Base-by-base conservation (phyloP, 2,888 invertebrate species). In the Fragum whitleyi region DNA sequence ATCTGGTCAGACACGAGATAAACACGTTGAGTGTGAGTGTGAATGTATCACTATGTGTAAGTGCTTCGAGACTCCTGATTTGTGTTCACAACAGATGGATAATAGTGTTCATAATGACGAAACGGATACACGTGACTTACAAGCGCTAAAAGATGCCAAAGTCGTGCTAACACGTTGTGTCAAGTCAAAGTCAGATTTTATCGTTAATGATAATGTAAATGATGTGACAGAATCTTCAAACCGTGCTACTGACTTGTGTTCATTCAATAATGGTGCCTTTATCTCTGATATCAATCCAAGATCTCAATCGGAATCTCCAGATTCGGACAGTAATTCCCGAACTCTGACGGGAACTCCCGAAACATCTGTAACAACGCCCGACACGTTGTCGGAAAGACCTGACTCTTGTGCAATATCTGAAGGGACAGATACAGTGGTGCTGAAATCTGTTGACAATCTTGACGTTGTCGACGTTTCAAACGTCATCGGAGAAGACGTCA, bases 111-210 rank as follows among this genome's bases (percentile, higher is more conserved):
- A 57, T 23, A 51, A 61, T 39, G 26, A 28, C 29, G 76, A 62
- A 39, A 53, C 19, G 0, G 62, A 62, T 47, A 47, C 19, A 2
- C 23, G 23, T 19, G 62, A 57, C 23, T 21, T 32, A 19, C 72
- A 69, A 23, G 57, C 57, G 14, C 26, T 65, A n/a, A 80, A 55
- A 29, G 85, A 82, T 59, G 62, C 85, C 16, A 80, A 76, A 69
- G 76, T 85, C 26, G 85, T 85, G 69, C 77, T 85, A 2, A 85
- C 82, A n/a, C 70, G 82, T 28, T 85, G 85, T 72, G 82, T 83
- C 5, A 85, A 81, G 42, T 81, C 83, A 47, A 80, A 81, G 72
- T 71, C 47, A 32, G 77, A 76, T 36, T 70, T 76, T 47, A 79
- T 29, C 19, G 71, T 77, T 7, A 23, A 32, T 28, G 74, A 76